Evolutionary conservation across 2,888 invertebrate species (phyloP).

Genomic region (Conistra vaccinii): DNA sequence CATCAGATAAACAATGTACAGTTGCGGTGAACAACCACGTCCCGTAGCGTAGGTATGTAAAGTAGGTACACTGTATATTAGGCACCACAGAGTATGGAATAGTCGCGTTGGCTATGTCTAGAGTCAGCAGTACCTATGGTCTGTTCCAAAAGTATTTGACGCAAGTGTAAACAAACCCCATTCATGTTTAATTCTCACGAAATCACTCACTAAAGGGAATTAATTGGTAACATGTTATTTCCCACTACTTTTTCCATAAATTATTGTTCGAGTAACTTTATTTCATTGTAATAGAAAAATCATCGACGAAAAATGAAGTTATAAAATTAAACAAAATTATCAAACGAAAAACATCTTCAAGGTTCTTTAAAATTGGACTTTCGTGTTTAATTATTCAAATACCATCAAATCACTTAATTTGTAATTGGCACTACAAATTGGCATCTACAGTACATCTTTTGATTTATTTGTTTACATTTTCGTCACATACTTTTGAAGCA

Average conservation of each 20-base stretch:
- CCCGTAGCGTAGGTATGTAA: not conserved
- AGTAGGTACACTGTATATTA: not conserved
- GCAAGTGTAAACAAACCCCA: not conserved
- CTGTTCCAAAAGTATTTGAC: not conserved
- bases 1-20: slow-evolving; percentile 3
- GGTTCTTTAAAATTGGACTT: not conserved
- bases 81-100: not conserved
- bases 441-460: not conserved
- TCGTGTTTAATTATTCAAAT: not conserved
- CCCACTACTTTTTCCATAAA: not conserved
- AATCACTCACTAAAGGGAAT: not conserved
- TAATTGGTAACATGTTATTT: not conserved
- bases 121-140: not conserved
- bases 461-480: not conserved
- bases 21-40: slow-evolving; percentile 34
- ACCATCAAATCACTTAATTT: not conserved
- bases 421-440: not conserved
- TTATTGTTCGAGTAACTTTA: not conserved
- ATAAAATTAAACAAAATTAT: not conserved
- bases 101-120: not conserved
- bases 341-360: not conserved
- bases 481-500: not conserved
- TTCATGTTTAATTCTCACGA: not conserved
- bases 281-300: not conserved
- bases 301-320: not conserved